Percentiles rank a stretch among this genome's conserved stretches.
These are phyloP conservation scores for Gallirallus australis DNA, from an alignment of 2,797 vertebrate species.

Conservation along the genomic window DNA sequence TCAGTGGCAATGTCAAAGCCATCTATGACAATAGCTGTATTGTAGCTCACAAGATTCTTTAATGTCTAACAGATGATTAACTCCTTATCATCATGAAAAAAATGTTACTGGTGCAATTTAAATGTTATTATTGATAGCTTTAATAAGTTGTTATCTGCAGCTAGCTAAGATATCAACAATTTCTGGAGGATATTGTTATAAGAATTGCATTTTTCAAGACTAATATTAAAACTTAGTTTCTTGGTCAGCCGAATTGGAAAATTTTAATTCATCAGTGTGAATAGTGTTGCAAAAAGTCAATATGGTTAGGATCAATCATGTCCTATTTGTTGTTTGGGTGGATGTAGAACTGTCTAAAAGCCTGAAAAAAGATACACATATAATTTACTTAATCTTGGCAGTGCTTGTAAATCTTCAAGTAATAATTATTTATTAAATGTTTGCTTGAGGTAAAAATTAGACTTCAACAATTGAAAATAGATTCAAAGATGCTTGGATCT, in stretches of 20 bases:
- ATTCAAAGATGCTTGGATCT: slow-evolving; percentile 43
- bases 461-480: slow-evolving; percentile 39
- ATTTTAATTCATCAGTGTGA: slow-evolving; percentile 36
- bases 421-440: slow-evolving; percentile 66
- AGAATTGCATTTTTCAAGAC: slow-evolving; percentile 9
- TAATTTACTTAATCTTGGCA: slow-evolving; percentile 49
- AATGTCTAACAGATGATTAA: neutral
- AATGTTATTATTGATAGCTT: neutral
- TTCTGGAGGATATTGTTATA: neutral
- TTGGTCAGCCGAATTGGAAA: neutral
- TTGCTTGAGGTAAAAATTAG: slow-evolving; percentile 64
- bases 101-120: neutral
- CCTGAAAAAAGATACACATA: slow-evolving; percentile 21
- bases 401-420: slow-evolving; percentile 10
- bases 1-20: neutral
- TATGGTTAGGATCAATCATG: slow-evolving; percentile 27
- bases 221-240: slow-evolving; percentile 18
- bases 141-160: neutral
- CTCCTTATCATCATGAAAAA: neutral
- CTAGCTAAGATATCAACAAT: neutral
- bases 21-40: neutral
- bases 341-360: neutral
- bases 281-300: slow-evolving; percentile 47
- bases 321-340: neutral
- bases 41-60: neutral